Evolutionary conservation across 2,113 vertebrate species (phyloP).

Genomic region (Limnothrissa miodon): DNA sequence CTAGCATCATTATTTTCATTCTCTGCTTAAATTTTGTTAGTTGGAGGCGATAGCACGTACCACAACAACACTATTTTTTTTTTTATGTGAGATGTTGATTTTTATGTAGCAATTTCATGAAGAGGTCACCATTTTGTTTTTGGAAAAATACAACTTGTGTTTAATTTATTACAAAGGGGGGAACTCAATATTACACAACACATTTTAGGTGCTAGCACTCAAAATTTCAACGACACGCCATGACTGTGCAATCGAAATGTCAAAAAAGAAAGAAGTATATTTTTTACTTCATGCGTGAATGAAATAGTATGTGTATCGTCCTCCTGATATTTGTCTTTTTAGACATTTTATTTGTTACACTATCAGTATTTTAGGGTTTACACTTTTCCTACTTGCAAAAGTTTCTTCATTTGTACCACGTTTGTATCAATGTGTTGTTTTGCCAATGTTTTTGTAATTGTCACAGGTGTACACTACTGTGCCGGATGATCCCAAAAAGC

Average conservation of each 20-base stretch:
- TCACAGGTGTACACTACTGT: conserved; percentile 5
- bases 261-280: conserved; percentile 2
- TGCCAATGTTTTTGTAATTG: neutral
- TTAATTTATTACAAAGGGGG: neutral
- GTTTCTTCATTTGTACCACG: conserved; percentile 5
- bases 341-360: neutral
- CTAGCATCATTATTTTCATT: neutral
- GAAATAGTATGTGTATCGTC: neutral
- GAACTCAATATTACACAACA: neutral
- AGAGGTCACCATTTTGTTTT: neutral
- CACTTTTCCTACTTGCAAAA: conserved; percentile 3
- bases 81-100: neutral
- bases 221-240: neutral
- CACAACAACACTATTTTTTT: neutral
- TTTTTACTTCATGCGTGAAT: conserved; percentile 3
- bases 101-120: conserved; percentile 13
- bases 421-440: neutral
- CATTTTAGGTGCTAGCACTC: conserved; percentile 12
- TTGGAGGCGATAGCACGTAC: neutral
- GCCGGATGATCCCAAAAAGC: neutral
- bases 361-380: neutral
- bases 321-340: neutral
- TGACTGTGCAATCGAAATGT: neutral
- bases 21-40: neutral
- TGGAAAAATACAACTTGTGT: neutral